These are phyloP conservation scores for Sarcophilus harrisii DNA, from an alignment of 2,797 vertebrate genomes.

Conservation along the genomic window DNA sequence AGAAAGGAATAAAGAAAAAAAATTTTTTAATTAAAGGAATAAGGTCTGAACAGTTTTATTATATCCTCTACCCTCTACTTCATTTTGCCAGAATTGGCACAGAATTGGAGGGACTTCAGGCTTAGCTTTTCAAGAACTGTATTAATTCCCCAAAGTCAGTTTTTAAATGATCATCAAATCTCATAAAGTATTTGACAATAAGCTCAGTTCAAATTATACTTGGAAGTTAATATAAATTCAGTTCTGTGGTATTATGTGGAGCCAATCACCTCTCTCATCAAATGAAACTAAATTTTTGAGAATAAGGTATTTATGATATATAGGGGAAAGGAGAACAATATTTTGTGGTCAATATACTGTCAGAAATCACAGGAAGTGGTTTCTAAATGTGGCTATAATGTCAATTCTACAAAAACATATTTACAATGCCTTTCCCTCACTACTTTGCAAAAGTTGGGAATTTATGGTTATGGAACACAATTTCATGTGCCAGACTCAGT, in stretches of 20 bases:
- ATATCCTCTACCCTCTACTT: neutral
- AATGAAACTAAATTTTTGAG: neutral
- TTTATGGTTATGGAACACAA: neutral
- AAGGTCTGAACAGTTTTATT: neutral
- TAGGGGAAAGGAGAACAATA: neutral
- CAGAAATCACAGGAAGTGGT: constrained; percentile 18
- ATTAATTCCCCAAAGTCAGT: neutral
- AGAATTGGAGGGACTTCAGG: neutral
- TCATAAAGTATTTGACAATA: constrained; percentile 1
- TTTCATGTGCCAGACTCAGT: neutral
- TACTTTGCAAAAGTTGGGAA: neutral
- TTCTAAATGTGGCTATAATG: constrained; percentile 26
- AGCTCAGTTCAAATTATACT: neutral
- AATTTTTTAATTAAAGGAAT: neutral
- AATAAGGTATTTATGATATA: neutral
- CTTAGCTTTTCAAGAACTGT: neutral
- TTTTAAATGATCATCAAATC: neutral
- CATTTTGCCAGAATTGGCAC: neutral
- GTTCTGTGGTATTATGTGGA: constrained; percentile 19
- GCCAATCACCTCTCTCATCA: neutral
- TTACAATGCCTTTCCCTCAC: neutral
- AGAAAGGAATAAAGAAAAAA: neutral
- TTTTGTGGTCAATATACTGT: constrained; percentile 23
- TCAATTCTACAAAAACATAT: neutral
- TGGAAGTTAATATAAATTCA: neutral